Evolutionary conservation across 2,113 vertebrate species (phyloP).

Genomic region (Crotalus tigris): DNA sequence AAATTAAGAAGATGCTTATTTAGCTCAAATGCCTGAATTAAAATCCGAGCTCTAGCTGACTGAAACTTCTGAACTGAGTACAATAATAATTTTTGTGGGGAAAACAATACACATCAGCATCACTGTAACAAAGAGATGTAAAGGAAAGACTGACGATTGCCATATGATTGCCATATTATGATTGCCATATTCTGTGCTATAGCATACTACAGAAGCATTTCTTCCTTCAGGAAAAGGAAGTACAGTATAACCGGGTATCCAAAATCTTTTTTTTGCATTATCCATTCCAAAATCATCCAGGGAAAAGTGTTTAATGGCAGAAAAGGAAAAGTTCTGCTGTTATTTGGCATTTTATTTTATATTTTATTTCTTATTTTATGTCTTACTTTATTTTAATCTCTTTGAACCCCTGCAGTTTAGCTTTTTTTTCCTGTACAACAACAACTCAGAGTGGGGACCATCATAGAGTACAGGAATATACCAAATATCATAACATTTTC

Average conservation of each 20-base stretch:
- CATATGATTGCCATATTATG: background rate
- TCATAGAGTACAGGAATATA: background rate
- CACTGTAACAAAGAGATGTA: background rate
- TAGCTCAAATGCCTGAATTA: background rate
- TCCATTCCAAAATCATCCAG: background rate
- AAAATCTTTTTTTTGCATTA: background rate
- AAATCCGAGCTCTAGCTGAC: background rate
- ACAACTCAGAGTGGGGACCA: background rate
- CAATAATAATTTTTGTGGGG: background rate
- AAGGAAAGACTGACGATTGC: background rate
- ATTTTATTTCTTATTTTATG: background rate
- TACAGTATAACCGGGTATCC: background rate
- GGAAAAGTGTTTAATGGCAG: background rate
- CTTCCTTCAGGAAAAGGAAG: background rate
- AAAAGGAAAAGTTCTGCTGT: background rate
- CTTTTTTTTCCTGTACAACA: background rate
- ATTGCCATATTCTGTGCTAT: background rate
- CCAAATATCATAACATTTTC: background rate
- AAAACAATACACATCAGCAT: background rate
- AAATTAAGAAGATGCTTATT: slow-evolving; percentile 8
- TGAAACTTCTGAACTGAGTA: background rate
- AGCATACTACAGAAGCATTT: background rate
- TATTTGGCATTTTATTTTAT: background rate
- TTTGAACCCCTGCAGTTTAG: background rate
- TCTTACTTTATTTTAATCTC: background rate